Evolutionary conservation across 2,113 vertebrate species (phyloP), one percentile per base, ranked within the genome.

Genomic region (Barnardius zonarius): DNA sequence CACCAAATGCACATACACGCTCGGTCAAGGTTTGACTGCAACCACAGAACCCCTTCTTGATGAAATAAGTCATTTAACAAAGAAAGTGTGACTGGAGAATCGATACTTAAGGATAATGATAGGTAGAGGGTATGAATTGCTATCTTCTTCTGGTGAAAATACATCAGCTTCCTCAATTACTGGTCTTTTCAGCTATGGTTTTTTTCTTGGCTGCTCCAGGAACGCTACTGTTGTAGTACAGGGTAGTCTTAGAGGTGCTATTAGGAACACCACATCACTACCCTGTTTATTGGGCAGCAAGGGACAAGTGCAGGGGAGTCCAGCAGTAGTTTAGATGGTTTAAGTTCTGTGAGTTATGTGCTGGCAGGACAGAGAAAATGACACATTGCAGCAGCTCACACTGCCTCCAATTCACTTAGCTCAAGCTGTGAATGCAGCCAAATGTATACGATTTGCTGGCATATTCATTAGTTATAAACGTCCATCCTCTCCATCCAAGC

Each of bases 61-160:
- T 92, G 89, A 90, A 94, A 70, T 61, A 86, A 86, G 66, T 67
- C 61, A 83, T 94, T 90, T 83, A 91, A 90, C 83, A 78, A 90
- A 79, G 88, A 89, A 96, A 94, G 85, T 85, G 49, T 78, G 83
- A 72, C 92, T 78, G 39, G 31, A 75, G 83, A 69, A 96, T 94
- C 83, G 59, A 88, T 93, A 91, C 35, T 52, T 54, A 64, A 72
- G 77, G 73, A 49, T 94, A 79, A 91, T 64, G 69, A 66, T 55
- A 80, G 72, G 70, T 37, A 86, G 61, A 96, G 44, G 41, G 39
- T 86, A 61, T 68, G 69, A 95, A 93, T 62, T 86, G 5, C 33
- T 93, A 51, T 52, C 48, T 93, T 81, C 55, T 90, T 54, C 63
- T 57, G 13, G 48, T 62, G 49, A 67, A 94, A 96, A 85, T 87